Evolutionary conservation across 1,140 invertebrate species (phyloP).

Genomic region (Callitettix versicolor): DNA sequence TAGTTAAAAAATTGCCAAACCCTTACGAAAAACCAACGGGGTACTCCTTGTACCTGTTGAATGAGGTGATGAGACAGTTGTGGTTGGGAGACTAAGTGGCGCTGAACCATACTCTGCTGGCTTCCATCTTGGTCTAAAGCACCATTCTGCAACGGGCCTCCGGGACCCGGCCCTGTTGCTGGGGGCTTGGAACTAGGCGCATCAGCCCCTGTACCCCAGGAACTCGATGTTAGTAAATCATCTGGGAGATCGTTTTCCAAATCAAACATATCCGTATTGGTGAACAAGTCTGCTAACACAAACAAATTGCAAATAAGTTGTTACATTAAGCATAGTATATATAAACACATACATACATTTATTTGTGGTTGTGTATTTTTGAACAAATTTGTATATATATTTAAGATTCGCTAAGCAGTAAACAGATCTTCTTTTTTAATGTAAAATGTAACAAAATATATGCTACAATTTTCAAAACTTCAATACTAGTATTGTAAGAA

Average conservation of each 20-base stretch:
- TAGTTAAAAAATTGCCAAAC: not conserved
- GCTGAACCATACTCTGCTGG: constrained; percentile 29
- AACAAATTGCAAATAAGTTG: not conserved
- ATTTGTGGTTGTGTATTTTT: too few species aligned
- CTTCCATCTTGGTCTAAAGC: constrained; percentile 46
- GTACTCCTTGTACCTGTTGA: constrained; percentile 11
- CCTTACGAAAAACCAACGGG: too few species aligned
- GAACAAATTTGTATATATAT: too few species aligned
- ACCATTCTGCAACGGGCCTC: constrained; percentile 53
- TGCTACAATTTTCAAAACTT: too few species aligned
- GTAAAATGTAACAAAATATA: too few species aligned
- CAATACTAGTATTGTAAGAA: too few species aligned
- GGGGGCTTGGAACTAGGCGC: constrained; percentile 49
- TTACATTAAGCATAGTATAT: constrained; percentile 14
- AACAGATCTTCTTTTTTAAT: too few species aligned
- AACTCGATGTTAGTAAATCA: constrained; percentile 63
- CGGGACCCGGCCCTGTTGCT: constrained; percentile 64
- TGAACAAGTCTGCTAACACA: constrained; percentile 48
- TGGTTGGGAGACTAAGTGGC: constrained; percentile 18
- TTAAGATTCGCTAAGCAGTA: too few species aligned
- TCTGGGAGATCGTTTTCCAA: constrained; percentile 87
- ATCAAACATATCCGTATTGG: constrained; percentile 72
- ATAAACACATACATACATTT: too few species aligned
- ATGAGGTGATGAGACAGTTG: constrained; percentile 24
- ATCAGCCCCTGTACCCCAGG: constrained; percentile 46